Base-by-base conservation (phyloP, 2,797 vertebrate species). In the Astyanax mexicanus region DNA sequence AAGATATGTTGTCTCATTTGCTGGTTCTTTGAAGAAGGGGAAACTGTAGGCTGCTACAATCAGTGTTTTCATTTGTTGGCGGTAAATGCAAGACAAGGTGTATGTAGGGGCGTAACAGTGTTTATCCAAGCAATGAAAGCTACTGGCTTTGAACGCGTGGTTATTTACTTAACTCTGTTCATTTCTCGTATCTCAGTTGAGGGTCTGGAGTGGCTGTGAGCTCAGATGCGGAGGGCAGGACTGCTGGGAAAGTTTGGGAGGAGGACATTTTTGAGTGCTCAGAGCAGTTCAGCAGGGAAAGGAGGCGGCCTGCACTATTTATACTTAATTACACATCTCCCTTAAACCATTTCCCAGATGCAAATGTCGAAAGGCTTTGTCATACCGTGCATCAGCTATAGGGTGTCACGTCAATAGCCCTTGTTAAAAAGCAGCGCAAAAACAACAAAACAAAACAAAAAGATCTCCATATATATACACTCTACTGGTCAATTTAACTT, bases 201-300 rank as follows among this genome's bases (percentile, higher is more conserved):
- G 75, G 6, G 72, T 72, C 77, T 23, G 62, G 64, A 74, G 47
- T 60, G 62, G 74, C 74, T 45, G 61, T 38, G 67, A 69, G 49
- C 65, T 64, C 70, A 19, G n/a, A 51, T 67, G 74, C 72, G 67
- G 58, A 75, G 78, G 69, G 66, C 49, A 77, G 74, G 65, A 58
- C 70, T 81, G 74, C 83, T 81, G 78, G 83, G 79, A 81, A 82
- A 80, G 69, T 64, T n/a, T 69, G 73, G 78, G 83, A 82, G 81
- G 69, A 49, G 57, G 76, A 80, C 78, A 79, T 70, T 75, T 62
- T 61, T 58, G 62, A 77, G 72, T 54, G 58, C 72, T 79, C 45
- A n/a, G 58, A 8, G 60, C 71, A 69, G 17, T 66, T 68, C 74
- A 77, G 44, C 19, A 29, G 37, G 58, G 67, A 79, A 74, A 77